Percentiles rank a stretch among this genome's conserved stretches.
Evolutionary conservation across 1,140 invertebrate species (phyloP).

Genomic region (Pseudobourletiella spinata): DNA sequence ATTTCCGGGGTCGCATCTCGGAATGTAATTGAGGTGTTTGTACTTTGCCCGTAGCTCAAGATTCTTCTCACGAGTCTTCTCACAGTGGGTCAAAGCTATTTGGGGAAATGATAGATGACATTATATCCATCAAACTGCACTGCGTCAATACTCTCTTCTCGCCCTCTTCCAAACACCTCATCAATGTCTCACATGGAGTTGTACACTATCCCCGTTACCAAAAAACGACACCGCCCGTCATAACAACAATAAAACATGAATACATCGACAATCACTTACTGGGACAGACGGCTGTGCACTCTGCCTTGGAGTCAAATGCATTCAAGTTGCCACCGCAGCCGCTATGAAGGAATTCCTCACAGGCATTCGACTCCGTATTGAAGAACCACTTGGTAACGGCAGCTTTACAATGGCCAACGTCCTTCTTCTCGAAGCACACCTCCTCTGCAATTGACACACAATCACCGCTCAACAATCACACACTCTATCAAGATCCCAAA

Average conservation of each 20-base stretch:
- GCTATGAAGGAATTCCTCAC: constrained; percentile 58
- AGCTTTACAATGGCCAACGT: constrained; percentile 48
- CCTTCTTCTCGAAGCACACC: constrained; percentile 66
- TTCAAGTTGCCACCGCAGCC: constrained; percentile 77
- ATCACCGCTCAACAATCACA: not conserved
- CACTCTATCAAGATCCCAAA: too few relatives aligned
- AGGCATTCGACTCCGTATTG: constrained; percentile 63
- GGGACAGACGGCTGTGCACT: constrained; percentile 73
- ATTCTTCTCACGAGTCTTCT: constrained; percentile 65
- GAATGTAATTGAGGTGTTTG: constrained; percentile 60
- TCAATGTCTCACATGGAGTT: too few relatives aligned
- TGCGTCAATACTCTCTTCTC: too few relatives aligned
- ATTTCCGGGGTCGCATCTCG: constrained; percentile 57
- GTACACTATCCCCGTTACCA: too few relatives aligned
- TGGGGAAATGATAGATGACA: too few relatives aligned
- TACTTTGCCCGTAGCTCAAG: constrained; percentile 55
- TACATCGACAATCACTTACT: constrained; percentile 45
- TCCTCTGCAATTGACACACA: constrained; percentile 45
- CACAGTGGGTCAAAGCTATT: constrained; percentile 65
- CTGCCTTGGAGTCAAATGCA: constrained; percentile 70
- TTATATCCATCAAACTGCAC: too few relatives aligned
- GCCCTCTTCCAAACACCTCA: too few relatives aligned
- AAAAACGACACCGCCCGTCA: too few relatives aligned
- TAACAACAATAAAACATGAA: too few relatives aligned
- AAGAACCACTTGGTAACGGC: constrained; percentile 60